These are phyloP conservation scores for Enteromius trimaculatus DNA, from an alignment of 2,797 vertebrate species.

Conservation along the genomic window DNA sequence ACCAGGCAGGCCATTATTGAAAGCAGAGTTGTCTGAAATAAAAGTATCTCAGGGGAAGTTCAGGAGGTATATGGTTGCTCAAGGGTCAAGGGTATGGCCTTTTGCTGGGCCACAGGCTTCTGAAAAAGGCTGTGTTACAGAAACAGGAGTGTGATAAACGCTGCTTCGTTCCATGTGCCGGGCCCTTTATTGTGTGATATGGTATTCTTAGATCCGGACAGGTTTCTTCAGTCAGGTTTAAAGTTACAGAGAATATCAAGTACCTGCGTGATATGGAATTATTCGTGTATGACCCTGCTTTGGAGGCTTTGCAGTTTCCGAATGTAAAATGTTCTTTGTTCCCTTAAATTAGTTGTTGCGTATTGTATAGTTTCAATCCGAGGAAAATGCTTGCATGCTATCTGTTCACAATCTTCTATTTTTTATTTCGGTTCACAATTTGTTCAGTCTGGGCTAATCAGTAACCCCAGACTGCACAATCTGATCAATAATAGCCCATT, in stretches of 20 bases:
- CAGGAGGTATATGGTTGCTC: conserved; percentile 73
- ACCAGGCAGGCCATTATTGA: conserved; percentile 72
- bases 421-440: neutral
- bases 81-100: conserved; percentile 78
- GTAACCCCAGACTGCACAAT: conserved; percentile 9
- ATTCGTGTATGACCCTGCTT: conserved; percentile 18
- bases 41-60: conserved; percentile 75
- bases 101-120: conserved; percentile 70
- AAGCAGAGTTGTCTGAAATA: conserved; percentile 75
- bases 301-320: conserved; percentile 2
- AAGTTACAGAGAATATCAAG: conserved; percentile 32
- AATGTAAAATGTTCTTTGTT: neutral
- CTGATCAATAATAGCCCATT: conserved; percentile 29
- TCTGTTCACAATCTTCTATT: neutral
- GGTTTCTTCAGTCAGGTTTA: conserved; percentile 5
- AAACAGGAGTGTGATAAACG: conserved; percentile 66
- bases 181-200: conserved; percentile 60
- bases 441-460: conserved; percentile 9
- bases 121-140: conserved; percentile 74
- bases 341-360: neutral
- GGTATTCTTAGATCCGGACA: conserved; percentile 40
- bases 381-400: neutral
- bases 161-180: conserved; percentile 52
- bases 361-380: neutral
- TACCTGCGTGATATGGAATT: conserved; percentile 35